Percentiles rank a stretch among this genome's conserved stretches.
phyloP scores from a whole-genome alignment of 2,888 invertebrate species.

The Alsophila aescularia region DNA sequence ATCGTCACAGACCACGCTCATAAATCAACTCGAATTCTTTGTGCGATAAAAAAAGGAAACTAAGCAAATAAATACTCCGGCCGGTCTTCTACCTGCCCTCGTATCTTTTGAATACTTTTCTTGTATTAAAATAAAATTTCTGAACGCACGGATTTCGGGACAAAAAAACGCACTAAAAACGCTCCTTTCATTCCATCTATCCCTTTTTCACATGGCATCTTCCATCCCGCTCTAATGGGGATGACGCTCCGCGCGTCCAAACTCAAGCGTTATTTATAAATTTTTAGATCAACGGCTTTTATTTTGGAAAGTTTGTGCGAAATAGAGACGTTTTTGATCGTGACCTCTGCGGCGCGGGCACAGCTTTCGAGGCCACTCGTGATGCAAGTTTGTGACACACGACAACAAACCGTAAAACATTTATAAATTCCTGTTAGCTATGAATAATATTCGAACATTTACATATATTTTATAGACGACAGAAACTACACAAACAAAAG shows the following conservation, averaged over 20 bases:
- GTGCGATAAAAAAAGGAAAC: slow-evolving; percentile 73
- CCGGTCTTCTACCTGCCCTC: slow-evolving; percentile 77
- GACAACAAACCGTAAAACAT: slow-evolving; percentile 64
- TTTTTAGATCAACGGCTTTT: slow-evolving; percentile 55
- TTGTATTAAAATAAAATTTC: slow-evolving; percentile 83
- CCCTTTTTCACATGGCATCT: slow-evolving; percentile 47
- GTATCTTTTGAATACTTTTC: slow-evolving; percentile 81
- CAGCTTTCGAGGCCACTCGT: slow-evolving; percentile 38
- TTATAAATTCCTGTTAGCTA: slow-evolving; percentile 75
- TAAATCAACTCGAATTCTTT: slow-evolving; percentile 81
- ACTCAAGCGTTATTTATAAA: slow-evolving; percentile 63
- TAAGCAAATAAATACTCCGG: slow-evolving; percentile 82
- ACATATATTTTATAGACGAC: slow-evolving; percentile 70
- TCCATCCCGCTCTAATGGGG: slow-evolving; percentile 61
- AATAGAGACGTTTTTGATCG: slow-evolving; percentile 38
- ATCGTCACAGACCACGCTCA: slow-evolving; percentile 77
- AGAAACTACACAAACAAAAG: slow-evolving; percentile 69
- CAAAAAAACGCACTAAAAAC: slow-evolving; percentile 82
- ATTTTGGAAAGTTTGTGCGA: slow-evolving; percentile 46
- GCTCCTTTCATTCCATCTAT: slow-evolving; percentile 59
- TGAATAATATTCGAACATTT: slow-evolving; percentile 77
- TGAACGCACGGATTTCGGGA: slow-evolving; percentile 76
- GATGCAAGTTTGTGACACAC: slow-evolving; percentile 43
- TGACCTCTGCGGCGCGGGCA: slow-evolving; percentile 34
- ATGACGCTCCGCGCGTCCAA: slow-evolving; percentile 57